These are phyloP conservation scores for Thunnus albacares DNA, from an alignment of 2,797 vertebrate genomes.

Conservation along the genomic window DNA sequence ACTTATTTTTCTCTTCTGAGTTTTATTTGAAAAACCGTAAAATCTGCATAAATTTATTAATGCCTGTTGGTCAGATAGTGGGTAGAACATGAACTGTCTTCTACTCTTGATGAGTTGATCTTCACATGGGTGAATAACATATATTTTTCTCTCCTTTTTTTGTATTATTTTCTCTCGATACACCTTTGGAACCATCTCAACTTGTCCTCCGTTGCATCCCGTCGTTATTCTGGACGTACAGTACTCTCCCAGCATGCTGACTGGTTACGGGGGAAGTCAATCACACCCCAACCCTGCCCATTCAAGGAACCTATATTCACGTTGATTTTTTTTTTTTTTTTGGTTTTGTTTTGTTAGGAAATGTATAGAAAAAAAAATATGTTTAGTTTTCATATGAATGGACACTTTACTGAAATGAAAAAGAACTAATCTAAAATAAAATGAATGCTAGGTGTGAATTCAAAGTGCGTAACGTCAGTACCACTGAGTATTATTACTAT, in stretches of 20 bases:
- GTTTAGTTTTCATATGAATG: conserved; percentile 90
- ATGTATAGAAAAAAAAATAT: conserved; percentile 83
- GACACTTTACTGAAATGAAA: conserved; percentile 87
- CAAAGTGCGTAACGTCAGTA: conserved; percentile 81
- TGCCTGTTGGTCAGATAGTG: conserved; percentile 39
- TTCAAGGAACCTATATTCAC: conserved; percentile 89
- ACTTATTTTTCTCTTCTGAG: background rate
- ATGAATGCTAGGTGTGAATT: conserved; percentile 82
- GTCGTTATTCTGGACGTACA: conserved; percentile 72
- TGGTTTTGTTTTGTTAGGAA: conserved; percentile 80
- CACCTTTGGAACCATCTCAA: conserved; percentile 55
- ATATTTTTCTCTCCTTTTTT: conserved; percentile 46
- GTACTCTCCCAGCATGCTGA: conserved; percentile 93
- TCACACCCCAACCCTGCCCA: conserved; percentile 87
- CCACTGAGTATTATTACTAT: conserved; percentile 74
- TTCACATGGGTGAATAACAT: conserved; percentile 58
- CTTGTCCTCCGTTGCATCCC: conserved; percentile 35
- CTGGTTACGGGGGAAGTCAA: conserved; percentile 88
- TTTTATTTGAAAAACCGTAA: background rate
- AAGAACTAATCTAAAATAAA: conserved; percentile 83
- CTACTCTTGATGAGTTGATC: background rate
- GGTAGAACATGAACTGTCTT: background rate
- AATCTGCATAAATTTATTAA: background rate
- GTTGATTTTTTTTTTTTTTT: conserved; percentile 79
- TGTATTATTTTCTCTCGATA: conserved; percentile 34